phyloP scores from a whole-genome alignment of 2,888 invertebrate genomes.

The Meteorus cinctellus region DNA sequence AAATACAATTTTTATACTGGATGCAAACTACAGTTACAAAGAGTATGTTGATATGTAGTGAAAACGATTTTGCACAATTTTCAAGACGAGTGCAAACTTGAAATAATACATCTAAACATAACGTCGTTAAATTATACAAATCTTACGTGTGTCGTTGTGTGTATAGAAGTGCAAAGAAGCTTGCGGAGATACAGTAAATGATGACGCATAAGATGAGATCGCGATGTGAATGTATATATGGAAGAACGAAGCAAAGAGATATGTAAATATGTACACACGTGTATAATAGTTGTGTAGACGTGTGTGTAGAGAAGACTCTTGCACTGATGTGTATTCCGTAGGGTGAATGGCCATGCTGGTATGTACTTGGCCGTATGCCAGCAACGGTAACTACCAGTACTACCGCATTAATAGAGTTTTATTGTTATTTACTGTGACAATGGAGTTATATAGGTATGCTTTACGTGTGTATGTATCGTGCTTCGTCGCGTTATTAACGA shows the following conservation, averaged over 20 bases:
- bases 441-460: slow-evolving; percentile 17
- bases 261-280: slow-evolving; percentile 28
- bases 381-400: slow-evolving; percentile 65
- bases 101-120: not conserved
- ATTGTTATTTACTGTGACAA: slow-evolving; percentile 71
- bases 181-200: slow-evolving; percentile 10
- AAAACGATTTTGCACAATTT: not conserved
- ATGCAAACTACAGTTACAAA: not conserved
- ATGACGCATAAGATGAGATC: not conserved
- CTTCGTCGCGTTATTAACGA: slow-evolving; percentile 48
- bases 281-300: slow-evolving; percentile 18
- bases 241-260: not conserved
- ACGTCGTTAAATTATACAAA: not conserved
- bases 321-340: slow-evolving; percentile 57
- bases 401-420: slow-evolving; percentile 72
- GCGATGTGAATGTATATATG: not conserved
- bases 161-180: slow-evolving; percentile 14
- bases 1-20: not conserved
- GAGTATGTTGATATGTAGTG: not conserved
- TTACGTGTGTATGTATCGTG: slow-evolving; percentile 36
- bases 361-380: slow-evolving; percentile 67
- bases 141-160: slow-evolving; percentile 5
- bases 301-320: slow-evolving; percentile 1
- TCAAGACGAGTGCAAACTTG: not conserved
- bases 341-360: slow-evolving; percentile 63